Percentiles rank a stretch among this genome's conserved stretches.
phyloP scores from a whole-genome alignment of 1,140 invertebrate species.

The Pseudomyrmex concolor region DNA sequence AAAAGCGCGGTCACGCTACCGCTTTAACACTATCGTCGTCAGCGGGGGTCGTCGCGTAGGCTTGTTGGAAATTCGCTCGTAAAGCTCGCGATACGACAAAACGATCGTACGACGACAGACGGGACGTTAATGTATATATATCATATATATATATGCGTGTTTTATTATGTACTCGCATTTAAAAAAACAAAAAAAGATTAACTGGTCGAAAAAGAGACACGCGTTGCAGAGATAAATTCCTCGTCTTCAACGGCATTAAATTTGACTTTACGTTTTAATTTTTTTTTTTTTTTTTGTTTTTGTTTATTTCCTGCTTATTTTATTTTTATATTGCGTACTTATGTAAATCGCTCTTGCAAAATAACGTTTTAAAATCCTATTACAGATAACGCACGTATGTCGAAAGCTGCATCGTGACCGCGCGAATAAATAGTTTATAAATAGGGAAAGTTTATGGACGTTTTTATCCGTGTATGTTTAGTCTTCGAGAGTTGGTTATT shows the following conservation, averaged over 20 bases:
- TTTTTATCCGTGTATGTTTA: slow-evolving; percentile 24
- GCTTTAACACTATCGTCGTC: slow-evolving; percentile 69
- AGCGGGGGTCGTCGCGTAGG: slow-evolving; percentile 60
- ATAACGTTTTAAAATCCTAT: slow-evolving; percentile 38
- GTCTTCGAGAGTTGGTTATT: slow-evolving; percentile 11
- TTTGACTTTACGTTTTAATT: slow-evolving; percentile 1
- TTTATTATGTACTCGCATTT: neutral
- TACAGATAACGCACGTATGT: neutral
- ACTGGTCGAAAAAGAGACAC: neutral
- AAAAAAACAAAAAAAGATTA: neutral
- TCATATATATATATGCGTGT: neutral
- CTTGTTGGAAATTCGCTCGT: slow-evolving; percentile 49
- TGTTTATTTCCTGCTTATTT: neutral
- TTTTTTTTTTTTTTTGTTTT: too few species aligned
- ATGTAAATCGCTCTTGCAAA: neutral
- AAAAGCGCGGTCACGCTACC: slow-evolving; percentile 63
- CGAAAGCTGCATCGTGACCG: slow-evolving; percentile 1
- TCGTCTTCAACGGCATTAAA: neutral
- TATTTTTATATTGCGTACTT: slow-evolving; percentile 2
- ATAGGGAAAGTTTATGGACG: slow-evolving; percentile 43
- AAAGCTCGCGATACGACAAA: slow-evolving; percentile 53
- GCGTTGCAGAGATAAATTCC: neutral
- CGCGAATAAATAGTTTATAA: slow-evolving; percentile 6
- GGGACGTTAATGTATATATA: neutral
- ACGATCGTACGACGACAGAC: slow-evolving; percentile 7